These are phyloP conservation scores for Neolamprologus hecqui DNA, from an alignment of 2,113 vertebrate genomes.

Conservation along the genomic window DNA sequence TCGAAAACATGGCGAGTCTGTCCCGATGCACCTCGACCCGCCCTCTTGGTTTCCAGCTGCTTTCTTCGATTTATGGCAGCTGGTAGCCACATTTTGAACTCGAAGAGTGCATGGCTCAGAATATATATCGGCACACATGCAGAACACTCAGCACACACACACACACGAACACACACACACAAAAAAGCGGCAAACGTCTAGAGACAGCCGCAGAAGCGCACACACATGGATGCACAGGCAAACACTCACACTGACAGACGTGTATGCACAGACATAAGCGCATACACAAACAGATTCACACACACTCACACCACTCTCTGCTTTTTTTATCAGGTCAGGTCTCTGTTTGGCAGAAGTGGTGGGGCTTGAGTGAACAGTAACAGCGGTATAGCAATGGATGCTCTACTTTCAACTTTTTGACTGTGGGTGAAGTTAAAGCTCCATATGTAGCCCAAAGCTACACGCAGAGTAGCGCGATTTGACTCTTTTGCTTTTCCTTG, in stretches of 20 bases:
- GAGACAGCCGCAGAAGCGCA: slow-evolving; percentile 1
- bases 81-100: slow-evolving; percentile 42
- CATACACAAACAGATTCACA: not conserved
- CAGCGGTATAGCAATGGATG: slow-evolving; percentile 14
- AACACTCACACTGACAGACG: slow-evolving; percentile 14
- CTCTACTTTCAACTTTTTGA: slow-evolving; percentile 51
- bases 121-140: not conserved
- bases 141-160: not conserved
- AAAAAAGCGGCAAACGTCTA: not conserved
- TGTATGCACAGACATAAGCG: slow-evolving; percentile 2
- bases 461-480: not conserved
- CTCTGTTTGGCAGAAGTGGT: slow-evolving; percentile 24
- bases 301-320: slow-evolving; percentile 2
- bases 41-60: slow-evolving; percentile 40
- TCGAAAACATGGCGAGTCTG: slow-evolving; percentile 19
- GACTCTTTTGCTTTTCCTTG: not conserved
- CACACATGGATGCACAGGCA: slow-evolving; percentile 31
- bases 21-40: slow-evolving; percentile 12
- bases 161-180: not conserved
- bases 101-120: slow-evolving; percentile 11
- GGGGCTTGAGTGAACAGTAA: slow-evolving; percentile 20
- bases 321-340: slow-evolving; percentile 57
- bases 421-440: not conserved
- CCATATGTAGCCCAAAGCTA: not conserved
- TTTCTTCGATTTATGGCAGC: slow-evolving; percentile 43